These are phyloP conservation scores for Proales similis DNA, from an alignment of 1,140 invertebrate species.

Conservation along the genomic window DNA sequence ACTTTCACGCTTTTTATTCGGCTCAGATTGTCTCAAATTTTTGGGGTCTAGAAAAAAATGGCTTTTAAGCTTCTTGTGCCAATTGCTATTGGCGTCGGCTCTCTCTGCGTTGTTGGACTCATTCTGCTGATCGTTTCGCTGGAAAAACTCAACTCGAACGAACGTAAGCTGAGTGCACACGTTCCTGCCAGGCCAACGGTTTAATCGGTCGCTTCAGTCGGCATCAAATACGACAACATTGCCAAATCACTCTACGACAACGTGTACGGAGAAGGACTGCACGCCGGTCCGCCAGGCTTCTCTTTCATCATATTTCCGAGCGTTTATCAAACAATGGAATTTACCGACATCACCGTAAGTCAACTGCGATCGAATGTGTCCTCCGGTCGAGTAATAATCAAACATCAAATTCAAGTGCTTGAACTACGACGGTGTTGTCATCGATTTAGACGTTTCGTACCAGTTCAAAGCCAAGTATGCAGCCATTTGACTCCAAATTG, in stretches of 20 bases:
- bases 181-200: neutral
- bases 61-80: no score
- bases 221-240: conserved; percentile 46
- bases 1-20: no score
- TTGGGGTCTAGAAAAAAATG: no score
- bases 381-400: conserved; percentile 4
- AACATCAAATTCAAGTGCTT: conserved; percentile 42
- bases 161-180: conserved; percentile 40
- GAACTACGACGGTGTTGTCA: conserved; percentile 47
- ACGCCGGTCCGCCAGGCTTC: conserved; percentile 46
- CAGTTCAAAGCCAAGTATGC: conserved; percentile 44
- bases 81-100: neutral
- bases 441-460: conserved; percentile 44
- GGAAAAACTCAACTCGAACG: conserved; percentile 45
- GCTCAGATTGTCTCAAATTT: no score
- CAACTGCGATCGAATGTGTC: neutral
- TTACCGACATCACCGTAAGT: conserved; percentile 41
- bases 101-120: conserved; percentile 12
- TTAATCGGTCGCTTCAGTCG: conserved; percentile 42
- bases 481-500: neutral
- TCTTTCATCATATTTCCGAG: conserved; percentile 48
- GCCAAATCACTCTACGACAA: conserved; percentile 41
- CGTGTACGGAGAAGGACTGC: conserved; percentile 43
- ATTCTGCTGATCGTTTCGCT: conserved; percentile 43
- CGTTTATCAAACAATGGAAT: conserved; percentile 45